Evolutionary conservation across 2,113 vertebrate genomes (phyloP).

Genomic region (Mugil cephalus): DNA sequence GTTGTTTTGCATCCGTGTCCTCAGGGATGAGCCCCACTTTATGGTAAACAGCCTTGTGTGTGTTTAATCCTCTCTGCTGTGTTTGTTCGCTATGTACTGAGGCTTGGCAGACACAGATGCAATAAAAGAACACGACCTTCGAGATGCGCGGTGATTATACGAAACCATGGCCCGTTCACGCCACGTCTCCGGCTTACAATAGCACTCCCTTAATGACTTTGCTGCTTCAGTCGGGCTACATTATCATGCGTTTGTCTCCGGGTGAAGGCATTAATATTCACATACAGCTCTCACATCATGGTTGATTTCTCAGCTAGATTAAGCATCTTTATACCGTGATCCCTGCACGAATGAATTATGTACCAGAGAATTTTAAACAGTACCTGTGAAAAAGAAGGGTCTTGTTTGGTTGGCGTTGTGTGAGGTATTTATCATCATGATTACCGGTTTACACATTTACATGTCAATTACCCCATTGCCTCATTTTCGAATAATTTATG

Average conservation of each 20-base stretch:
- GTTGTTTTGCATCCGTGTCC: constrained; percentile 6
- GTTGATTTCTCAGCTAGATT: constrained; percentile 41
- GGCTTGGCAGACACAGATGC: not conserved
- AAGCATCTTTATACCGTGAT: constrained; percentile 34
- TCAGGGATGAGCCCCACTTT: constrained; percentile 7
- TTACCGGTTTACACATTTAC: not conserved
- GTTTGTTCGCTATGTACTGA: not conserved
- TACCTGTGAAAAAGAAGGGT: not conserved
- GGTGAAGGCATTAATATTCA: constrained; percentile 24
- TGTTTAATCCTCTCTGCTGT: constrained; percentile 40
- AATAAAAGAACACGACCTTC: constrained; percentile 2
- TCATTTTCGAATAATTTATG: not conserved
- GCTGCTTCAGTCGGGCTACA: constrained; percentile 8
- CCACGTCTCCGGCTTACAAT: constrained; percentile 12
- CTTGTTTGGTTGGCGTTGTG: not conserved
- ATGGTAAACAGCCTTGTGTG: constrained; percentile 28
- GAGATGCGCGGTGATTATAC: constrained; percentile 34
- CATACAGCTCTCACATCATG: constrained; percentile 20
- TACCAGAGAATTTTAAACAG: constrained; percentile 16
- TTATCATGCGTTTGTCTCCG: constrained; percentile 36
- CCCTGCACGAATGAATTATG: constrained; percentile 1
- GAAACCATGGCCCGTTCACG: constrained; percentile 7
- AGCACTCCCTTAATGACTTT: constrained; percentile 6
- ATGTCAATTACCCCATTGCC: too few relatives aligned
- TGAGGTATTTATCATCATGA: constrained; percentile 2